phyloP scores from a whole-genome alignment of 2,797 vertebrate species.

The Chelmon rostratus region DNA sequence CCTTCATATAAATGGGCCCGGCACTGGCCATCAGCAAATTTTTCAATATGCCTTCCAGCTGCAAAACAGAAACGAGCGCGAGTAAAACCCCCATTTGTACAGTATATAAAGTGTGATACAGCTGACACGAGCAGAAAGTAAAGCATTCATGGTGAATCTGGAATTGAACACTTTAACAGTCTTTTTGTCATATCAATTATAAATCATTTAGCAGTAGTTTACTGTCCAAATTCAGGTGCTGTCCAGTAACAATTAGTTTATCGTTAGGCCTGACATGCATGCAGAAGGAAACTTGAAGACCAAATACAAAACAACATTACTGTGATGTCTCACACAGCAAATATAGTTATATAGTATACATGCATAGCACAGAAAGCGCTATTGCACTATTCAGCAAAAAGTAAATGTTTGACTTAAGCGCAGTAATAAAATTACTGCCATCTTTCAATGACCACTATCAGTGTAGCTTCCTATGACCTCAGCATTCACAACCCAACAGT shows the following conservation, averaged over 20 bases:
- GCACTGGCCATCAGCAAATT: conserved; percentile 48
- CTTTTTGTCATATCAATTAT: conserved; percentile 19
- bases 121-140: conserved; percentile 34
- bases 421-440: too few relatives aligned
- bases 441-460: too few relatives aligned
- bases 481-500: neutral
- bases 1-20: conserved; percentile 39
- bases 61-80: conserved; percentile 45
- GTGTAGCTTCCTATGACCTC: too few relatives aligned
- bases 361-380: too few relatives aligned
- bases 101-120: conserved; percentile 33
- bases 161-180: conserved; percentile 4
- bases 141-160: conserved; percentile 2
- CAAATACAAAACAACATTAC: neutral
- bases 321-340: neutral
- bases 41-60: conserved; percentile 43
- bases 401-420: too few relatives aligned
- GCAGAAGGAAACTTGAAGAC: neutral
- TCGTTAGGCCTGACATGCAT: neutral
- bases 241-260: neutral
- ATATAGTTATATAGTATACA: too few relatives aligned
- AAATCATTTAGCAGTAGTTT: conserved; percentile 4
- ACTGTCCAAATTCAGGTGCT: neutral
- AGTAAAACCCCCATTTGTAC: conserved; percentile 46
- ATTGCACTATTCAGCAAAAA: too few relatives aligned